Evolutionary conservation across 2,797 vertebrate species (phyloP), one percentile per base, ranked within the genome.

Genomic region (Eleutherodactylus coqui): DNA sequence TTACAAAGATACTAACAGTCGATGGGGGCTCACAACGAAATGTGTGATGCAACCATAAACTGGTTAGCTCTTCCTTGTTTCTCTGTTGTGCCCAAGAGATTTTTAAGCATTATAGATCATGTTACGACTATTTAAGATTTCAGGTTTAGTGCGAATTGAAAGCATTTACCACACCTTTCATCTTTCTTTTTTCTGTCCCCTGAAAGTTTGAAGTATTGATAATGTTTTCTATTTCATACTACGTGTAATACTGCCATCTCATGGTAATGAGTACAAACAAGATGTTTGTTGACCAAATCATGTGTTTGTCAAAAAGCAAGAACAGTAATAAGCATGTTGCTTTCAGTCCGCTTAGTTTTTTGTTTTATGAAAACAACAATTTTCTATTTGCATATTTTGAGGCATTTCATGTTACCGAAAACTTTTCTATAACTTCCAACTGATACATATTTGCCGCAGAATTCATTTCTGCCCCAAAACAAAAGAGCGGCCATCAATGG

Each of bases 171-270:
- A 73, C 29, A 60, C 41, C 29, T 73, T 75, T 80, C 41, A 75
- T 81, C 53, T 70, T 41, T 80, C 75, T 80, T 86, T 80, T 70
- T 32, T 16, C 38, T 75, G 43, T 69, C 16, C 75, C 75, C 49
- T 75, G 67, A 81, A 85, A 81, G 53, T 53, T 60, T 75, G 8
- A 75, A 47, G 27, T 60, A 81, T 73, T 60, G 77, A 85, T 78
- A 41, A 58, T 45, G 3, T 64, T 53, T 84, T 47, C 21, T 6
- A 49, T 2, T 41, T 75, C 13, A 80, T 75, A n/a, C 24, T 29
- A 69, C 41, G 49, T 81, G 69, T 75, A 75, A 86, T 62, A 41
- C 84, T 86, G 78, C 53, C 84, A 86, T 81, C 84, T 86, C 81
- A 53, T 38, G 84, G 84, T 86, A 9, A 67, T 2, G 8, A 27